phyloP scores from a whole-genome alignment of 2,797 vertebrate species.

The Octomys mimax region DNA sequence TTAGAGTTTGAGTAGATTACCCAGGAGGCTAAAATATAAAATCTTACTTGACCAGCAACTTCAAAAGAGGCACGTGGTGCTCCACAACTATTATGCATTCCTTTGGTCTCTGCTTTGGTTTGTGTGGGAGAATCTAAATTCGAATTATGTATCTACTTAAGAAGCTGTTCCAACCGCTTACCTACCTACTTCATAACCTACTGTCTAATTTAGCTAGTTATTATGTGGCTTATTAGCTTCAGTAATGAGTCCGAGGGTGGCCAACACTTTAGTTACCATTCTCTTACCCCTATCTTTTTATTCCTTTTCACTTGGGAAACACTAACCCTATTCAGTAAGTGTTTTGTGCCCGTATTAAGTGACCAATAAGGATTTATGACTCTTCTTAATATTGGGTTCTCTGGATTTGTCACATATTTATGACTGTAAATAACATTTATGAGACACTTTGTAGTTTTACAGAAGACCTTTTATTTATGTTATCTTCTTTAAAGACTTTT shows the following conservation, averaged over 20 bases:
- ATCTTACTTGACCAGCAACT: slow-evolving; percentile 43
- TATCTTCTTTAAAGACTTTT: background rate
- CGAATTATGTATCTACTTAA: background rate
- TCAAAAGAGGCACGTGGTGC: slow-evolving; percentile 14
- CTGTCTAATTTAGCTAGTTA: background rate
- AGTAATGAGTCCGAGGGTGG: background rate
- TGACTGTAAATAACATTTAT: background rate
- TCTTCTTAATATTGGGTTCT: slow-evolving; percentile 35
- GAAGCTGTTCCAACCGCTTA: background rate
- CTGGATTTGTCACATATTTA: slow-evolving; percentile 14
- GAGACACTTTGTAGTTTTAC: slow-evolving; percentile 27
- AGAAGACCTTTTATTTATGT: background rate
- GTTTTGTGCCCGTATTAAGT: slow-evolving; percentile 6
- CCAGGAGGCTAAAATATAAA: slow-evolving; percentile 39
- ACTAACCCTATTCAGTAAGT: background rate
- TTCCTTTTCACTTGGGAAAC: slow-evolving; percentile 1
- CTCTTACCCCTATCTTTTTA: background rate
- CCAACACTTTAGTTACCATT: background rate
- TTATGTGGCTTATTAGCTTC: background rate
- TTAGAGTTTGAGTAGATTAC: slow-evolving; percentile 9
- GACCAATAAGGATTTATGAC: background rate
- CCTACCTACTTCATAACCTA: slow-evolving; percentile 1
- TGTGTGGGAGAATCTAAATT: slow-evolving; percentile 47
- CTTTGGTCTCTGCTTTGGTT: slow-evolving; percentile 24
- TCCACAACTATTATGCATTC: background rate